phyloP scores from a whole-genome alignment of 1,140 invertebrate species.

The Drosophila jambulina region DNA sequence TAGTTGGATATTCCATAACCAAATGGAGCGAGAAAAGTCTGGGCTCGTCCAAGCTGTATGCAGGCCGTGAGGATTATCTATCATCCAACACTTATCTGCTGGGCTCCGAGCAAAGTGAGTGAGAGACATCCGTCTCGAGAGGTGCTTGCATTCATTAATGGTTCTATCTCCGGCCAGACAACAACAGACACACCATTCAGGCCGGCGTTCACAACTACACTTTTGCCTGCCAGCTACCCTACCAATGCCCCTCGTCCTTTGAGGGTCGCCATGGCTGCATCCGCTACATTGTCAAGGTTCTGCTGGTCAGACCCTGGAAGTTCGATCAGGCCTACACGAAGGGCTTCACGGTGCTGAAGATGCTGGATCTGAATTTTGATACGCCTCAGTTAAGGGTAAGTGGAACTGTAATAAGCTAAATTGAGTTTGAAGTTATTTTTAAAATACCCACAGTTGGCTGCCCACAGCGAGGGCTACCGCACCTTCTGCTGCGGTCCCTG shows the following conservation, averaged over 20 bases:
- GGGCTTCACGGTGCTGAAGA: constrained; percentile 90
- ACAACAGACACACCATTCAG: constrained; percentile 84
- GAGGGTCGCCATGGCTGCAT: constrained; percentile 90
- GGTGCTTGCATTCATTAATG: constrained; percentile 7
- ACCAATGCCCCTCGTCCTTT: constrained; percentile 89
- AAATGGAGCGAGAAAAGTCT: constrained; percentile 72
- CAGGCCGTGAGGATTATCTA: constrained; percentile 77
- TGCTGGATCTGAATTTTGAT: constrained; percentile 90
- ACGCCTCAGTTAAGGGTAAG: constrained; percentile 70
- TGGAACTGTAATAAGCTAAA: background rate
- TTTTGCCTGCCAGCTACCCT: constrained; percentile 87
- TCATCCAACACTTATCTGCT: constrained; percentile 71
- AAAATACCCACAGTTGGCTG: constrained; percentile 47
- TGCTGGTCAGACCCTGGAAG: constrained; percentile 90
- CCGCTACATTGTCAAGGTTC: constrained; percentile 89
- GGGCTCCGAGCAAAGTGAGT: constrained; percentile 77
- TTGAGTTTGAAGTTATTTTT: background rate
- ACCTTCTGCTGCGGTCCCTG: constrained; percentile 82
- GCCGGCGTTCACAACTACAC: constrained; percentile 87
- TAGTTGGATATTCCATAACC: constrained; percentile 71
- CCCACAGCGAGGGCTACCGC: constrained; percentile 69
- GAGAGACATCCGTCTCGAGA: background rate
- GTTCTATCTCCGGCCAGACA: constrained; percentile 71
- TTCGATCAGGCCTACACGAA: constrained; percentile 90
- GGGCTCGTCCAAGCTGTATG: constrained; percentile 43